Evolutionary conservation across 2,113 vertebrate species (phyloP).

Genomic region (Plecotus auritus): DNA sequence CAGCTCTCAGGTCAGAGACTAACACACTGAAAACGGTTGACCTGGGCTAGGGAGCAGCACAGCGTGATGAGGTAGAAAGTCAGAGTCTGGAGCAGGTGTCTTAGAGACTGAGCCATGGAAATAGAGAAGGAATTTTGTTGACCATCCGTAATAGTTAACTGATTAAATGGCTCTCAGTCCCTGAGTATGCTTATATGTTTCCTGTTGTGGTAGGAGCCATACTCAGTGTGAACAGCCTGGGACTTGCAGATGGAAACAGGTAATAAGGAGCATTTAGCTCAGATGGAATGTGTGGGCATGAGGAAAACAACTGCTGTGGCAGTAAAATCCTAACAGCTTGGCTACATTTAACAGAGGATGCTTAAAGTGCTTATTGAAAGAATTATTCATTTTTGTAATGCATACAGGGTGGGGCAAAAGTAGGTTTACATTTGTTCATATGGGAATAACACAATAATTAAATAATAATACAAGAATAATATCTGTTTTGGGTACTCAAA

Average conservation of each 20-base stretch:
- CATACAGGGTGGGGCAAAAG: background rate
- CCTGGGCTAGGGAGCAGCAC: background rate
- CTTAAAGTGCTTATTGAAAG: background rate
- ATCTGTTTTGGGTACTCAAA: background rate
- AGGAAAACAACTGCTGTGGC: background rate
- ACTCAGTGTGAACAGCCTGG: background rate
- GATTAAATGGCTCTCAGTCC: background rate
- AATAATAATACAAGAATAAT: background rate
- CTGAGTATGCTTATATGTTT: background rate
- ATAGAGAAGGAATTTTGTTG: background rate
- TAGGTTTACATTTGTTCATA: background rate
- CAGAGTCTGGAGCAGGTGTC: background rate
- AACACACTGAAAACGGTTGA: background rate
- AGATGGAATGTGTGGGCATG: background rate
- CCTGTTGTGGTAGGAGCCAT: background rate
- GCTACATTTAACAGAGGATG: background rate
- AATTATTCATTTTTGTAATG: background rate
- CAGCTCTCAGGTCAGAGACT: background rate
- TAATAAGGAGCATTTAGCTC: background rate
- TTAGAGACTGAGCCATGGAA: background rate
- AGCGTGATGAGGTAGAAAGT: background rate
- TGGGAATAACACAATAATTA: background rate
- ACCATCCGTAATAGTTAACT: background rate
- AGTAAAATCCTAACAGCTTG: conserved; percentile 14
- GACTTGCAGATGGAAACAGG: conserved; percentile 18